phyloP scores from a whole-genome alignment of 1,140 invertebrate genomes.

The Drosophila prosaltans region DNA sequence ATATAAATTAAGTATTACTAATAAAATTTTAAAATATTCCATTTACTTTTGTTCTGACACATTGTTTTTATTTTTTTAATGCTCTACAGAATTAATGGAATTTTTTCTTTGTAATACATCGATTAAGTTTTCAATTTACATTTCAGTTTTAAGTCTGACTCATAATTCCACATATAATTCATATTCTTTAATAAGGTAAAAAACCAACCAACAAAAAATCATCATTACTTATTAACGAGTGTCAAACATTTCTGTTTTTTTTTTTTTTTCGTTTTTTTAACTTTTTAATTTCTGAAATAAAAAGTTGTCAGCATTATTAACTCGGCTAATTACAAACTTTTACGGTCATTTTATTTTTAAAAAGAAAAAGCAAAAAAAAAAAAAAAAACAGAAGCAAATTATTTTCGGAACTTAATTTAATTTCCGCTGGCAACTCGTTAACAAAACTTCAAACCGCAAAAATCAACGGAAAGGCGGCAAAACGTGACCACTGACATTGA shows the following conservation, averaged over 20 bases:
- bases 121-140: too few relatives aligned
- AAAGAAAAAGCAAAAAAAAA: not conserved
- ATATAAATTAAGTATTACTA: too few relatives aligned
- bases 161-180: too few relatives aligned
- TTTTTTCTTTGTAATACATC: too few relatives aligned
- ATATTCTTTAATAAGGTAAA: not conserved
- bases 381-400: constrained; percentile 14
- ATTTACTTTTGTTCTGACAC: too few relatives aligned
- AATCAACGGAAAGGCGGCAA: constrained; percentile 21
- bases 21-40: too few relatives aligned
- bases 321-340: constrained; percentile 3
- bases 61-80: too few relatives aligned
- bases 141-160: too few relatives aligned
- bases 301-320: not conserved
- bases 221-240: too few relatives aligned
- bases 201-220: too few relatives aligned
- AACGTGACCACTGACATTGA: constrained; percentile 27
- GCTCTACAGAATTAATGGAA: too few relatives aligned
- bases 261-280: not conserved
- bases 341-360: not conserved
- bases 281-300: constrained; percentile 5
- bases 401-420: constrained; percentile 27
- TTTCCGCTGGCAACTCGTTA: constrained; percentile 33
- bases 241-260: not conserved
- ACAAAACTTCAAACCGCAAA: not conserved